Evolutionary conservation across 1,140 invertebrate species (phyloP).

Genomic region (Piezodorus guildinii): DNA sequence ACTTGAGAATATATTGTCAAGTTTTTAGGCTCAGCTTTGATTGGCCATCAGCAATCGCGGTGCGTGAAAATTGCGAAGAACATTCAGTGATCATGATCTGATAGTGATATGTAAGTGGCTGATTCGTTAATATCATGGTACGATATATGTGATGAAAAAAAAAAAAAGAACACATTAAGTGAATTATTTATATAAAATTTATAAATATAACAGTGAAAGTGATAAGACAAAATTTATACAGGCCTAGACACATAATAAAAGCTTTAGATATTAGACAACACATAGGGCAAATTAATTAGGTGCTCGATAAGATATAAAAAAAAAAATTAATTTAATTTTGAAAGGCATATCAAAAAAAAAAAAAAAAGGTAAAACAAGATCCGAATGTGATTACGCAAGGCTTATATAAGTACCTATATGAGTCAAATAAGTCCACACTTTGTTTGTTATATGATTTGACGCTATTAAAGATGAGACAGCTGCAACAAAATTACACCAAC

Average conservation of each 20-base stretch:
- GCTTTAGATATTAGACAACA: constrained; percentile 3
- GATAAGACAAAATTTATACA: neutral
- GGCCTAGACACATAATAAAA: constrained; percentile 2
- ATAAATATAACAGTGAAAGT: too few species aligned
- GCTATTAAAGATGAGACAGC: constrained; percentile 12
- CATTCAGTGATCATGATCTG: too few species aligned
- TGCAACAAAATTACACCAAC: constrained; percentile 14
- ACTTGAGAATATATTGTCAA: too few species aligned
- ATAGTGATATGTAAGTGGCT: too few species aligned
- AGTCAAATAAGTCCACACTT: constrained; percentile 22
- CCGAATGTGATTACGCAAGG: neutral
- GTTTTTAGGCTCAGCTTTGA: too few species aligned
- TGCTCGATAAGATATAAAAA: neutral
- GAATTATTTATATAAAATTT: too few species aligned
- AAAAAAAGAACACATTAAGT: too few species aligned
- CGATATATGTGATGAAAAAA: too few species aligned
- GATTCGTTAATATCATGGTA: too few species aligned
- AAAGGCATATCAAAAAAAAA: constrained; percentile 18
- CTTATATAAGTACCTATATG: constrained; percentile 22
- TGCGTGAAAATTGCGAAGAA: too few species aligned
- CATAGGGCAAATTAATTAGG: neutral
- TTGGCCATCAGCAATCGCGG: too few species aligned
- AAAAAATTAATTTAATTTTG: constrained; percentile 14
- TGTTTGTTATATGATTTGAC: constrained; percentile 14
- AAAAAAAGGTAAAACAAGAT: constrained; percentile 7